Evolutionary conservation across 2,113 vertebrate genomes (phyloP), one percentile per base, ranked within the genome.

Genomic region (Piaya cayana): DNA sequence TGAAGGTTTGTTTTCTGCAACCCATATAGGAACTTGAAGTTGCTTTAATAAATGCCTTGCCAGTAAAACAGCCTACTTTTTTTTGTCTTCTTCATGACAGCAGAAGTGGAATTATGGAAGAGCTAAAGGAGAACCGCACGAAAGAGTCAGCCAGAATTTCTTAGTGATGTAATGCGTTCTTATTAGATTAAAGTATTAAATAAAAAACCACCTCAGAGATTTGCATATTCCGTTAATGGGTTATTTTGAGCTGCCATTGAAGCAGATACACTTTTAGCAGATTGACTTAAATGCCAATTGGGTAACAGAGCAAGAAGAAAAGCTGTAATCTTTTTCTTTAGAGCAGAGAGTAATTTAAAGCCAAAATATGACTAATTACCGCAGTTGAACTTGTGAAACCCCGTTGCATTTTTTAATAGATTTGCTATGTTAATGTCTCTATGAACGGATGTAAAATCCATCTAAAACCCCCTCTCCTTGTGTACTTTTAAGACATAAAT

Each of bases 221-320:
- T 92, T 95, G 76, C 47, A 82, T 95, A 86, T 93, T 78, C 21
- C 68, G 90, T 92, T 92, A 93, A 88, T 84, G 58, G 49, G 59
- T 88, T 95, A 87, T 93, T 95, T 91, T 90, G 85, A 92, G 92
- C 76, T 88, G 92, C 80, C 76, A 64, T 92, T 95, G 94, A 94
- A 88, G 88, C 92, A 92, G 85, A 82, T 71, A 81, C 39, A 52
- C 47, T 94, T 91, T 49, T 76, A 93, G 76, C 69, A 93, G 82
- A 92, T 96, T 88, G 92, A 92, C 80, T 95, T 92, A 80, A 95
- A 90, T 92, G 85, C 85, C 88, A 67, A 2, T 96, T 82, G 93
- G 74, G 71, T 95, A 96, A 86, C n/a, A 93, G 88, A 87, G 90
- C 50, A 92, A 85, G 56, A 90, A 94, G 63, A 88, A 85, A 95